These are phyloP conservation scores for Aurelia sp. DNA, from an alignment of 30 jellyfish, hydroid and myxozoan species.

Conservation along the genomic window DNA sequence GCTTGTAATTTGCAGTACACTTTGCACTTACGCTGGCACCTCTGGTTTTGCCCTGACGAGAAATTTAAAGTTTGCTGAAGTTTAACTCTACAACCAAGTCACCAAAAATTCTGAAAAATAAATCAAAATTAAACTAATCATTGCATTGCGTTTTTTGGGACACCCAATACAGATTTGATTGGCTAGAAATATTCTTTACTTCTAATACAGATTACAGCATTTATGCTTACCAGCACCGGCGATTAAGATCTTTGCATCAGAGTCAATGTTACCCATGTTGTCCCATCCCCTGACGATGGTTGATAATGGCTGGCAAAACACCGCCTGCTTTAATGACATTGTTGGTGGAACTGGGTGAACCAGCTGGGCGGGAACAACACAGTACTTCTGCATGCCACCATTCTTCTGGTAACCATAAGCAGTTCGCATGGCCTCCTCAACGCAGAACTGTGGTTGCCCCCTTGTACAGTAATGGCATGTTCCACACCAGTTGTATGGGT, in stretches of 20 bases:
- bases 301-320: conserved; percentile 87
- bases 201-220: no score
- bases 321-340: conserved; percentile 72
- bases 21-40: no score
- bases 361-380: conserved; percentile 72
- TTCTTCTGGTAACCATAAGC: conserved; percentile 79
- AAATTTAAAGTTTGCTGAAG: no score
- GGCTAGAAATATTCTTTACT: no score
- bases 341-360: conserved; percentile 68
- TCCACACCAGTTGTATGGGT: conserved; percentile 85
- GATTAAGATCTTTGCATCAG: conserved; percentile 70
- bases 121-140: no score
- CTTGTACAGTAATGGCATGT: conserved; percentile 78
- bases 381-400: conserved; percentile 86
- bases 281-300: conserved; percentile 86
- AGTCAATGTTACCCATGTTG: conserved; percentile 75
- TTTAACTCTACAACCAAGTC: no score
- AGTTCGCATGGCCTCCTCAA: conserved; percentile 73
- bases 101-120: no score
- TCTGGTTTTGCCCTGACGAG: no score
- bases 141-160: no score
- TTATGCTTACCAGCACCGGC: conserved; percentile 85
- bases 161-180: no score
- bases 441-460: conserved; percentile 88
- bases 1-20: no score